These are phyloP conservation scores for Helicoverpa armigera DNA, from an alignment of 1,140 invertebrate genomes.

Conservation along the genomic window DNA sequence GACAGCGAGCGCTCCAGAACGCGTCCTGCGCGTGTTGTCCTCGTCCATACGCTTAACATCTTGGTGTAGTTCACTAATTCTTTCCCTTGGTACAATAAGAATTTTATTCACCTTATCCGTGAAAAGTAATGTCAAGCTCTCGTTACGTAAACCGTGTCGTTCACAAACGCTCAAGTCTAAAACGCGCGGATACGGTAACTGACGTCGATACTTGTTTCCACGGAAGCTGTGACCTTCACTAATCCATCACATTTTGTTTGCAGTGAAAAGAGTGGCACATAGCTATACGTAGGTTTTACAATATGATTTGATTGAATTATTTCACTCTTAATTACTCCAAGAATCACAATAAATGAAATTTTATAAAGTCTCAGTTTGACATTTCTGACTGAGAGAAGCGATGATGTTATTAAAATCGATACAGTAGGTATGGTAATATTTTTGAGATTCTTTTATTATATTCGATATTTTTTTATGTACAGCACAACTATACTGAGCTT, in stretches of 20 bases:
- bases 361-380: too few relatives aligned
- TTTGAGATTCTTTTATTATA: too few relatives aligned
- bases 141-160: constrained; percentile 64
- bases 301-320: too few relatives aligned
- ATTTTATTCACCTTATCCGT: background rate
- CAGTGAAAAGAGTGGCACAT: constrained; percentile 47
- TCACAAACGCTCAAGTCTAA: constrained; percentile 54
- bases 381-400: too few relatives aligned
- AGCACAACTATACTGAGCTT: too few relatives aligned
- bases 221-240: constrained; percentile 71
- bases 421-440: too few relatives aligned
- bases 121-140: constrained; percentile 26
- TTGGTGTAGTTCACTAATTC: constrained; percentile 24
- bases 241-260: constrained; percentile 59
- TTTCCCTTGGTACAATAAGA: background rate
- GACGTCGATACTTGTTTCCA: constrained; percentile 52
- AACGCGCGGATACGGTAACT: constrained; percentile 61
- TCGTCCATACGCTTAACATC: constrained; percentile 72
- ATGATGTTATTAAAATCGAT: too few relatives aligned
- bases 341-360: too few relatives aligned
- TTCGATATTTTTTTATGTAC: too few relatives aligned
- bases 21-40: constrained; percentile 58
- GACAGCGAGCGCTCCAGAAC: constrained; percentile 85
- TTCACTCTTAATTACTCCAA: too few relatives aligned
- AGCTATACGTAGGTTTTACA: background rate